These are phyloP conservation scores for Hecatera dysodea DNA, from an alignment of 2,888 invertebrate genomes.

Conservation along the genomic window DNA sequence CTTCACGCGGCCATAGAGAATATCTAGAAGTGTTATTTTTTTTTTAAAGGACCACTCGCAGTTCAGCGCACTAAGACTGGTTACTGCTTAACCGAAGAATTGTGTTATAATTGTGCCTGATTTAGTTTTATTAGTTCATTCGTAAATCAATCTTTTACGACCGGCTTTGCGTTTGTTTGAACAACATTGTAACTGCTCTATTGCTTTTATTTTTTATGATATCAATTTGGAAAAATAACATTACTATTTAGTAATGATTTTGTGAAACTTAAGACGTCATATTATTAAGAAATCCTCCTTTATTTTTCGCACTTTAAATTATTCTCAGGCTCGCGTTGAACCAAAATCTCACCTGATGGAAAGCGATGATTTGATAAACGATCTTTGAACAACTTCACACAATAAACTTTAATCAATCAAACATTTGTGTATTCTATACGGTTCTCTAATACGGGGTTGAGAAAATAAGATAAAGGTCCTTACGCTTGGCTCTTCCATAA, in stretches of 20 bases:
- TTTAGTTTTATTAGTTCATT: conserved; percentile 4
- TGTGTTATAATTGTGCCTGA: conserved; percentile 19
- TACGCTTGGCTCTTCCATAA: conserved; percentile 67
- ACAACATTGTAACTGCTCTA: neutral
- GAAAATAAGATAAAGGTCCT: no score
- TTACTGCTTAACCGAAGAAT: no score
- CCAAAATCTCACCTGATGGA: neutral
- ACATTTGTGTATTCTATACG: neutral
- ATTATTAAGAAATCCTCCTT: no score
- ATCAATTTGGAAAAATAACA: neutral
- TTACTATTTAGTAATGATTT: no score
- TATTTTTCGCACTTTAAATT: neutral
- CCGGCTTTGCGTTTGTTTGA: neutral
- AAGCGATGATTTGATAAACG: no score
- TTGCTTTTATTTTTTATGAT: neutral
- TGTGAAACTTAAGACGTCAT: no score
- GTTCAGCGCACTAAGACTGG: no score
- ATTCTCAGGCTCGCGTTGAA: no score
- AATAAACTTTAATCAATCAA: no score
- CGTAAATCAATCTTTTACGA: conserved; percentile 7
- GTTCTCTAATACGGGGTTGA: no score
- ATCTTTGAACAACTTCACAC: no score
- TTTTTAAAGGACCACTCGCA: no score
- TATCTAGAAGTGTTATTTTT: conserved; percentile 60
- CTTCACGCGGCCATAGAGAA: conserved; percentile 62